phyloP scores from a whole-genome alignment of 2,797 vertebrate genomes.

The Mareca strepera region DNA sequence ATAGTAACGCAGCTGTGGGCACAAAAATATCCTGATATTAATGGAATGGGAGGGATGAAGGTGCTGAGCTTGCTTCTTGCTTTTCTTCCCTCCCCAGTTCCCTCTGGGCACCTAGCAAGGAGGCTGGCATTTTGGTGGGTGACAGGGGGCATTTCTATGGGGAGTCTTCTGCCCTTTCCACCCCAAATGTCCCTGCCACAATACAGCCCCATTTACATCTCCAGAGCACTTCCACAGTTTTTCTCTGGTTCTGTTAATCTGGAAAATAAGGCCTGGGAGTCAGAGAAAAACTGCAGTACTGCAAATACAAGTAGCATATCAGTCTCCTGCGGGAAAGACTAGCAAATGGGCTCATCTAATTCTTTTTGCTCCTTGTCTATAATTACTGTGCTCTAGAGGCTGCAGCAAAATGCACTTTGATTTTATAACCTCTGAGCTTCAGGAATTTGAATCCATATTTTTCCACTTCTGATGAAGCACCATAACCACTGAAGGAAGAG shows the following conservation, averaged over 20 bases:
- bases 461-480: neutral
- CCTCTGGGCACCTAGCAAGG: neutral
- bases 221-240: neutral
- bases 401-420: neutral
- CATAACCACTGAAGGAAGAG: neutral
- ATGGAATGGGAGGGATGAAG: neutral
- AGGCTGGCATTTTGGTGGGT: neutral
- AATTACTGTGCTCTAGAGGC: neutral
- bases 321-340: neutral
- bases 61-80: conserved; percentile 33
- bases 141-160: neutral
- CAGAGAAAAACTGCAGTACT: conserved; percentile 3
- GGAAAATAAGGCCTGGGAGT: neutral
- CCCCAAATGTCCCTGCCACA: accelerated
- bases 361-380: neutral
- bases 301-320: neutral
- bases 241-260: neutral
- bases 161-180: neutral
- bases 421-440: neutral
- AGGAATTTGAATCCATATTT: neutral
- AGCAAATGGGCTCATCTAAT: neutral
- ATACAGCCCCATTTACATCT: neutral
- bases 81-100: neutral
- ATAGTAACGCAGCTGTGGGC: conserved; percentile 61
- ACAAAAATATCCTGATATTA: conserved; percentile 55